Percentiles rank a stretch among this genome's conserved stretches.
phyloP scores from a whole-genome alignment of 2,797 vertebrate species.

The Pogoniulus pusillus region DNA sequence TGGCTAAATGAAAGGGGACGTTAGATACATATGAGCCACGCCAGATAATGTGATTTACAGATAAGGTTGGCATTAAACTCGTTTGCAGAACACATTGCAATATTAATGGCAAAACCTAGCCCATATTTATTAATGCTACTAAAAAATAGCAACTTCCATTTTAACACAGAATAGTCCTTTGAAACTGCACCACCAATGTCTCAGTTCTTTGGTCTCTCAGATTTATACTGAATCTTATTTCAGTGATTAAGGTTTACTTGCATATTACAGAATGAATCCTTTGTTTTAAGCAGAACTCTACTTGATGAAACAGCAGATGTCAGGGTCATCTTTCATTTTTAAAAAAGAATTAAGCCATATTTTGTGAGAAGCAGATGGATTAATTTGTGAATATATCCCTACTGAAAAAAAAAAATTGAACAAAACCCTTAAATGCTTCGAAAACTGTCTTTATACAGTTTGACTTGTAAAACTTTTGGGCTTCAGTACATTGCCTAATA shows the following conservation, averaged over 20 bases:
- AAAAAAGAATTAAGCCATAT: conserved; percentile 81
- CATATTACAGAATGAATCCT: conserved; percentile 73
- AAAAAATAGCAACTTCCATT: conserved; percentile 33
- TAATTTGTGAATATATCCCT: conserved; percentile 72
- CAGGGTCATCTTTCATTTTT: conserved; percentile 78
- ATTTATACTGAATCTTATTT: conserved; percentile 67
- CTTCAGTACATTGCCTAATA: conserved; percentile 68
- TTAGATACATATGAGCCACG: background rate
- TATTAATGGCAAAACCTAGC: conserved; percentile 13
- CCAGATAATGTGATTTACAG: background rate
- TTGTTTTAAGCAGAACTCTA: conserved; percentile 59
- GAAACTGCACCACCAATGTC: conserved; percentile 56
- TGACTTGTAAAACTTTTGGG: conserved; percentile 71
- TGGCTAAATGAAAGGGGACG: conserved; percentile 6
- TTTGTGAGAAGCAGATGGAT: conserved; percentile 73
- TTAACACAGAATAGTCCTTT: conserved; percentile 53
- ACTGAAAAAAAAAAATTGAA: conserved; percentile 66
- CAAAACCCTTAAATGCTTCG: conserved; percentile 53
- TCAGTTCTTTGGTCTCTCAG: conserved; percentile 70
- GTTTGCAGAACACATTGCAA: background rate
- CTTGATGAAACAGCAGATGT: conserved; percentile 70
- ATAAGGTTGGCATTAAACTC: conserved; percentile 1
- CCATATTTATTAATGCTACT: conserved; percentile 38
- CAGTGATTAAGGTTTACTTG: conserved; percentile 72
- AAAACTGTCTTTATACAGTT: conserved; percentile 74